phyloP scores from a whole-genome alignment of 2,888 invertebrate species.

The Pharmacophagus antenor region DNA sequence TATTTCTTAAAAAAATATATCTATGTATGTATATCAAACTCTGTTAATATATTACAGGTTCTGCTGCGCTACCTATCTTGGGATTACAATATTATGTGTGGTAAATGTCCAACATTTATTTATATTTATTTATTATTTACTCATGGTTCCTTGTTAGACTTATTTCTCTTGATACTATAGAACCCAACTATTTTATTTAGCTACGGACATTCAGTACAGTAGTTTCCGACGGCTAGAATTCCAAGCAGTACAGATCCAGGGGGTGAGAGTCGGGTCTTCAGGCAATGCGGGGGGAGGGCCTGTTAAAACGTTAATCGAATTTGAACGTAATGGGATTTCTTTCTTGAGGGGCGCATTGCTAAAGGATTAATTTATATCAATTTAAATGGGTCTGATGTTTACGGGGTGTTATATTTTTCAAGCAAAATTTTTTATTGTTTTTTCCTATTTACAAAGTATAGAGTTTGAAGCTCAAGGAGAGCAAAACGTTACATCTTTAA shows the following conservation, averaged over 20 bases:
- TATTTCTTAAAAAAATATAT: too few species aligned
- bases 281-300: slow-evolving; percentile 47
- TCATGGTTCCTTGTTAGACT: neutral
- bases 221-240: slow-evolving; percentile 21
- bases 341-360: slow-evolving; percentile 76
- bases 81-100: too few species aligned
- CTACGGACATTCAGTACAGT: slow-evolving; percentile 8
- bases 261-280: slow-evolving; percentile 33
- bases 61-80: too few species aligned
- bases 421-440: too few species aligned
- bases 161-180: neutral
- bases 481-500: too few species aligned
- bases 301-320: slow-evolving; percentile 79
- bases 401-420: slow-evolving; percentile 49
- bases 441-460: too few species aligned
- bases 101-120: too few species aligned
- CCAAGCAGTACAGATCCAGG: slow-evolving; percentile 18
- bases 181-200: slow-evolving; percentile 5
- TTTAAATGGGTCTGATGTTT: slow-evolving; percentile 65
- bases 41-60: too few species aligned
- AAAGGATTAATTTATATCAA: slow-evolving; percentile 82
- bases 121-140: too few species aligned
- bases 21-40: too few species aligned
- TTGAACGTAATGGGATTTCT: slow-evolving; percentile 78
- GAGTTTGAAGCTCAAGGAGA: too few species aligned